Evolutionary conservation across 2,797 vertebrate species (phyloP).

Genomic region (Momotus momota): DNA sequence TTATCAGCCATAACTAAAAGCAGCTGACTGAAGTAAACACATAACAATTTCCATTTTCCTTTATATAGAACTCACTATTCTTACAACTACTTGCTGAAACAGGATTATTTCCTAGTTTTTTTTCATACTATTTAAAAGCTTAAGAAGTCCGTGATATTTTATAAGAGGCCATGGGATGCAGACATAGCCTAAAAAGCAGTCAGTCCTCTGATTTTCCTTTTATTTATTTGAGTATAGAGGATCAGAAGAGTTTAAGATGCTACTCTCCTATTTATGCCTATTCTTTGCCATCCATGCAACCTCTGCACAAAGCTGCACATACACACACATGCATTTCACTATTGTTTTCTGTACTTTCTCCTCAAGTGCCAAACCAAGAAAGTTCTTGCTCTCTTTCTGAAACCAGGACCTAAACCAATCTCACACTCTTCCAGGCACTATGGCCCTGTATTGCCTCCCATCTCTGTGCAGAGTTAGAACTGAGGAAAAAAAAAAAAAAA

Average conservation of each 20-base stretch:
- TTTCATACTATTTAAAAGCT: neutral
- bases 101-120: neutral
- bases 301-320: neutral
- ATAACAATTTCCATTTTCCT: neutral
- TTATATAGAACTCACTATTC: neutral
- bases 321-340: neutral
- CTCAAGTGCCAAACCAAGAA: neutral
- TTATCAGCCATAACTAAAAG: neutral
- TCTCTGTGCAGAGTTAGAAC: neutral
- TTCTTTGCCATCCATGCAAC: neutral
- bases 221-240: neutral
- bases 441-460: neutral
- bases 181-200: neutral
- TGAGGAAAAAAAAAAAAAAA: neutral
- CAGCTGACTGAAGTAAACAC: neutral
- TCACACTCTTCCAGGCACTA: neutral
- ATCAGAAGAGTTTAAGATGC: neutral
- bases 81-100: neutral
- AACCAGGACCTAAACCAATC: neutral
- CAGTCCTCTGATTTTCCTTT: neutral
- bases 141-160: neutral
- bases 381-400: neutral
- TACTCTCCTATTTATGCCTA: neutral
- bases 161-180: neutral
- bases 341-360: neutral